Conservation (phyloP, 2,113 vertebrate genomes). For the Anthoscopus minutus region DNA sequence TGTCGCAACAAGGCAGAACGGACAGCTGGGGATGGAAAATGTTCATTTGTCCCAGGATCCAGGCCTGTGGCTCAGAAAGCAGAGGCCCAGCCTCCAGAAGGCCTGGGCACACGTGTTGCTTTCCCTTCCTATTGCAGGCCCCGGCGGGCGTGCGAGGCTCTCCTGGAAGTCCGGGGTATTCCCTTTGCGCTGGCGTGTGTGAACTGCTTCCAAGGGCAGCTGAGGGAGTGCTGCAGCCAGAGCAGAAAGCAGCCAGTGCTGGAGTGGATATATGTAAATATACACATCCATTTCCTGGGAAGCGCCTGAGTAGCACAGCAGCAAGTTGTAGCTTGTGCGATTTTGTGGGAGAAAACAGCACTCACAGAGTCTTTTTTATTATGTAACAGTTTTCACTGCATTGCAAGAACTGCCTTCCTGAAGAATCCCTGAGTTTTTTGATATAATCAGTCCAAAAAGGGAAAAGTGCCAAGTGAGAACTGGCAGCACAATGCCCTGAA, state of each 20-base stretch:
- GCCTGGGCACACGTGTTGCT: not conserved
- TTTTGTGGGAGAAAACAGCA: not conserved
- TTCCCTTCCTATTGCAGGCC: not conserved
- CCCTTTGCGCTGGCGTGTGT: not conserved
- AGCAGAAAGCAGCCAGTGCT: not conserved
- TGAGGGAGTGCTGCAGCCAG: not conserved
- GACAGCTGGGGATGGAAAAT: slow-evolving; percentile 48
- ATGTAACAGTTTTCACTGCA: rapidly evolving
- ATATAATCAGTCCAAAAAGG: not conserved
- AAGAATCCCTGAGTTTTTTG: not conserved
- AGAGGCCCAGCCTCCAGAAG: not conserved
- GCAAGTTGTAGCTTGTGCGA: rapidly evolving
- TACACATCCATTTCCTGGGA: not conserved
- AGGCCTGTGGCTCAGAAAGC: not conserved
- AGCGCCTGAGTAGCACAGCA: rapidly evolving
- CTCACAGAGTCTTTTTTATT: not conserved
- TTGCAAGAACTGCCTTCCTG: not conserved
- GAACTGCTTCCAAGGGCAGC: not conserved
- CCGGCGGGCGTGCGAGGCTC: not conserved
- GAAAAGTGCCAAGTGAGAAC: not conserved
- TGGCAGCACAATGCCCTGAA: not conserved
- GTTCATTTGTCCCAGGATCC: slow-evolving; percentile 16
- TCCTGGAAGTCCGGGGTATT: not conserved
- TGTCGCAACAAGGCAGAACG: not conserved
- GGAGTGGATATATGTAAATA: not conserved